Base-by-base conservation (phyloP, 1,140 invertebrate species). In the Drosophila tsacasi region DNA sequence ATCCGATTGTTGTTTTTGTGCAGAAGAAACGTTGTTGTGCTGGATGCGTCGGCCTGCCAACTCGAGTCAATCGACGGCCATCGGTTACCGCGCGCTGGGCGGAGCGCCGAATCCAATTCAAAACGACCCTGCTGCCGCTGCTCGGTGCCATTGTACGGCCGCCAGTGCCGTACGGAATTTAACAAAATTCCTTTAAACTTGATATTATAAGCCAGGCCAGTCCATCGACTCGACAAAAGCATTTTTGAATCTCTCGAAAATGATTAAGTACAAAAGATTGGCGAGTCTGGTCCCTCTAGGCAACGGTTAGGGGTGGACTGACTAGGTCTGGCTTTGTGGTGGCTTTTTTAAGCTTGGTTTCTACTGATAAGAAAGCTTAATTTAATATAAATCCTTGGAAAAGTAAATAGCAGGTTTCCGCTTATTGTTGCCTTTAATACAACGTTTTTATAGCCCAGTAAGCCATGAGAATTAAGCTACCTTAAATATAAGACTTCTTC, bases 1-100 rank as follows among this genome's bases (percentile, higher is more conserved):
- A 90, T 17, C 85, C 85, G 69, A 90, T 90, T 44, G 86, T 91
- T 82, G 85, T 90, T 79, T 90, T 90, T 10, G 86, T 77, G 55
- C 85, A 90, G 42, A 80, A 68, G 3, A 30, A 32, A 35, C 77
- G 67, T 32, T 68, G 80, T 79, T 64, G 65, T 63, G 63, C 15
- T 17, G 13, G 27, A 35, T 15, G 39, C 64, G 49, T 15, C 6
- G 67, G 32, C 39, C 67, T 71, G 67, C 67, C 67, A 71, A 71
- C 64, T 71, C 64, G 67, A 2, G 67, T 9, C 8, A 39, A 57
- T 8, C 63, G 39, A 30, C 50, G 37, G 37, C 52, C 25, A 23
- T 63, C 32, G 23, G 21, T 32, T 32, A 63, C 23, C 23, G 64
- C 32, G 57, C 19, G 32, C 19, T 32, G 59, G 17, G 59, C 57